These are phyloP conservation scores for Ia io DNA, from an alignment of 2,113 vertebrate genomes.

Conservation along the genomic window DNA sequence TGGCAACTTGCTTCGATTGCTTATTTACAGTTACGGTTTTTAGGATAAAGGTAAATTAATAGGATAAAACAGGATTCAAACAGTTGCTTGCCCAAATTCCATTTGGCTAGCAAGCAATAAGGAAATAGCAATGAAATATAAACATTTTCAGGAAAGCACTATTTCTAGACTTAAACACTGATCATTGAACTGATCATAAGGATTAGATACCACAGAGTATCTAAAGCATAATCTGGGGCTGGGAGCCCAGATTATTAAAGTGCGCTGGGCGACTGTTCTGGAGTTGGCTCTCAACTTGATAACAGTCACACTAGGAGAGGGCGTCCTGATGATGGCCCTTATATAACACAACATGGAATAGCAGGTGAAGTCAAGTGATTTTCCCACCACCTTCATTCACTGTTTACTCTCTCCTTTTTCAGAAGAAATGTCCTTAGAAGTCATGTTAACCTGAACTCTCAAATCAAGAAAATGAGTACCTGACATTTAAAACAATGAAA, in stretches of 20 bases:
- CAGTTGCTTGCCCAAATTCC: constrained; percentile 72
- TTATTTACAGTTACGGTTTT: constrained; percentile 74
- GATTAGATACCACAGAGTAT: constrained; percentile 93
- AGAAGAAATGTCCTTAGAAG: constrained; percentile 63
- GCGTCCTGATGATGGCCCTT: constrained; percentile 18
- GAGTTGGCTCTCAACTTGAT: constrained; percentile 55
- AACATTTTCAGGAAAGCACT: constrained; percentile 83
- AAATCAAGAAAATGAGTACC: constrained; percentile 71
- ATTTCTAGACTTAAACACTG: constrained; percentile 84
- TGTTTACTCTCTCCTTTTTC: constrained; percentile 55
- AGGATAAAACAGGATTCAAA: constrained; percentile 75
- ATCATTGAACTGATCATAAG: constrained; percentile 99
- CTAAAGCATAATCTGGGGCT: constrained; percentile 91
- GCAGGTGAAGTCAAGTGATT: constrained; percentile 48
- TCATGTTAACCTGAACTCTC: constrained; percentile 69
- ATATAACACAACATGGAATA: constrained; percentile 1
- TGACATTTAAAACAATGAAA: constrained; percentile 70
- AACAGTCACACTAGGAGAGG: constrained; percentile 59
- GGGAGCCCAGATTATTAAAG: constrained; percentile 96
- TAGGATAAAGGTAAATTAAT: constrained; percentile 63
- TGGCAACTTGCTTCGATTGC: constrained; percentile 72
- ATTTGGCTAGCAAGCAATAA: constrained; percentile 77
- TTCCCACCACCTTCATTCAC: constrained; percentile 59
- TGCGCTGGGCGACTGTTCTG: constrained; percentile 90
- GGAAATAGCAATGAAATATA: constrained; percentile 77